Conservation (phyloP, 2,888 invertebrate species). For the Gymnoscelis rufifasciata region DNA sequence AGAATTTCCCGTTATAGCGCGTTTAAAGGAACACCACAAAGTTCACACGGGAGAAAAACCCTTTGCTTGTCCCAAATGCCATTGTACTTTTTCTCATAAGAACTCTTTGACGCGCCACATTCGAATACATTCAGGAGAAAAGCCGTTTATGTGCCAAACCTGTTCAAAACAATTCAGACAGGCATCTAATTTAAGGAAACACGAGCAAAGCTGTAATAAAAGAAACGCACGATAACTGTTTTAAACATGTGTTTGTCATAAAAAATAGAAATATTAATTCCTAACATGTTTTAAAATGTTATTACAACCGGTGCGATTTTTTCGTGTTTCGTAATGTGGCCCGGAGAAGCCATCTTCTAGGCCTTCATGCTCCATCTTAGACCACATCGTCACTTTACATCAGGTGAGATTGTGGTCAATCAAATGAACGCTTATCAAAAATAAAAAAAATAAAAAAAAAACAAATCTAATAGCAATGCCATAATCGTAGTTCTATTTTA, state of each 20-base stretch:
- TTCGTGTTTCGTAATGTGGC: too few relatives aligned
- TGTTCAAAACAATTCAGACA: constrained; percentile 7
- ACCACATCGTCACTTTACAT: too few relatives aligned
- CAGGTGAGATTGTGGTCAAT: too few relatives aligned
- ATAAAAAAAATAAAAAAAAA: too few relatives aligned
- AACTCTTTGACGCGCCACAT: constrained; percentile 6
- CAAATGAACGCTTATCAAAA: too few relatives aligned
- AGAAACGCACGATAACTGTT: background rate
- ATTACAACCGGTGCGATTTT: too few relatives aligned
- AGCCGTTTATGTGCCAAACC: constrained; percentile 6
- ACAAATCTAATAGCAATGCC: too few relatives aligned
- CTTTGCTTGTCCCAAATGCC: background rate
- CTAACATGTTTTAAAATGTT: too few relatives aligned
- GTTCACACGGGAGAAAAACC: constrained; percentile 11
- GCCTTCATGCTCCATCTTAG: too few relatives aligned
- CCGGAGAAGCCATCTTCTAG: too few relatives aligned
- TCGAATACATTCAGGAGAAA: constrained; percentile 8
- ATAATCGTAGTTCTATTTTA: too few relatives aligned
- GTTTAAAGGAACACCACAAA: constrained; percentile 9
- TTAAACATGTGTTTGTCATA: background rate
- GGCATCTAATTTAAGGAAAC: constrained; percentile 9
- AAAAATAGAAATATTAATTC: background rate
- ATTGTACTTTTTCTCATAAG: constrained; percentile 2
- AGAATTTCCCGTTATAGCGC: background rate
- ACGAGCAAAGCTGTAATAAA: background rate